A percentile compares a stretch with the other conserved stretches of the same genome.
These are phyloP conservation scores for Rotaria socialis DNA, from an alignment of 2,888 invertebrate species.

Conservation along the genomic window DNA sequence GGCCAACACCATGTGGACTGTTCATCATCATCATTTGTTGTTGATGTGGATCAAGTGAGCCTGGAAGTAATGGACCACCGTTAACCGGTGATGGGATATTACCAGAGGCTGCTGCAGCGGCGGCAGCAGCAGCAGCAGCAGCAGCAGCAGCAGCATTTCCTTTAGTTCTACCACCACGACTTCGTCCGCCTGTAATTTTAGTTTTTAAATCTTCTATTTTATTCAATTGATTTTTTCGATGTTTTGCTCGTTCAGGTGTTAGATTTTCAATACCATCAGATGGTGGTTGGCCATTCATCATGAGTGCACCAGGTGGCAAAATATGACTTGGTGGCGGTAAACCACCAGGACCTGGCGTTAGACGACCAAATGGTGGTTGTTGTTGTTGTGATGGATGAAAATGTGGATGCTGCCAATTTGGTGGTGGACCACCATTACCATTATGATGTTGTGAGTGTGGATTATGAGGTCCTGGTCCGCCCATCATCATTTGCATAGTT, in stretches of 20 bases:
- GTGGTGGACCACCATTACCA: not conserved
- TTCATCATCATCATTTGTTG: constrained; percentile 43
- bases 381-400: constrained; percentile 15
- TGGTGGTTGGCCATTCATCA: not conserved
- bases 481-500: constrained; percentile 34
- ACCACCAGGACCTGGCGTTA: constrained; percentile 15
- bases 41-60: constrained; percentile 51
- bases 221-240: constrained; percentile 84
- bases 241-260: constrained; percentile 88
- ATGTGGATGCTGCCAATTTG: constrained; percentile 4
- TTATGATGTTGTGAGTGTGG: not conserved
- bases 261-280: constrained; percentile 69
- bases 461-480: not conserved
- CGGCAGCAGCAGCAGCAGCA: constrained; percentile 54
- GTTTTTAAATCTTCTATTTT: constrained; percentile 66
- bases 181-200: constrained; percentile 40
- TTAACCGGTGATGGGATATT: not conserved
- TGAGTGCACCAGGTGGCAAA: not conserved
- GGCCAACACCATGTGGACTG: constrained; percentile 15
- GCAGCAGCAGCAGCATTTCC: constrained; percentile 51
- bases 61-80: not conserved
- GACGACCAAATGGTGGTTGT: constrained; percentile 18
- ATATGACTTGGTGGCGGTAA: not conserved
- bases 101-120: not conserved
- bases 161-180: constrained; percentile 36